Evolutionary conservation across 2,888 invertebrate genomes (phyloP).

Genomic region (Xestia xanthographa): DNA sequence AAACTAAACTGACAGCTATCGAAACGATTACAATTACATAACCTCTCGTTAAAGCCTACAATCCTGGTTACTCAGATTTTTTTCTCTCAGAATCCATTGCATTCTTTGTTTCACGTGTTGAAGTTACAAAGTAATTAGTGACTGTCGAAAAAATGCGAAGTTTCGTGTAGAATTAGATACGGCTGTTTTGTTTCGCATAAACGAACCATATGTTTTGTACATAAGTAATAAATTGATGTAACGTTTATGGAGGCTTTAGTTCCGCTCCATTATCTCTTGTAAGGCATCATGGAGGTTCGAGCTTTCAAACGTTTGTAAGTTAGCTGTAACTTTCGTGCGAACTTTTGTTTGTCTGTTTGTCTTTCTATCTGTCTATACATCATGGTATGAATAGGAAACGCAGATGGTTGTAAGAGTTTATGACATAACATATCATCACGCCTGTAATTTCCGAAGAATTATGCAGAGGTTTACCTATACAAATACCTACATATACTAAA

Average conservation of each 20-base stretch:
- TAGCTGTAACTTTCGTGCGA: slow-evolving; percentile 23
- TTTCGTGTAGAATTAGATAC: slow-evolving; percentile 53
- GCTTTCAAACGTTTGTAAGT: slow-evolving; percentile 34
- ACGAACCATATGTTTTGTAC: slow-evolving; percentile 50
- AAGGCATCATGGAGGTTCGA: slow-evolving; percentile 33
- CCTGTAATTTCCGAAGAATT: not conserved
- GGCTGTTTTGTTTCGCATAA: slow-evolving; percentile 58
- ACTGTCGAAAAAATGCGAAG: slow-evolving; percentile 54
- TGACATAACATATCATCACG: slow-evolving; percentile 12
- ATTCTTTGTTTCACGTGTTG: slow-evolving; percentile 37
- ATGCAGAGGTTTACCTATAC: not conserved
- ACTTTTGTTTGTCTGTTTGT: slow-evolving; percentile 38
- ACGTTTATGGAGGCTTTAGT: slow-evolving; percentile 54
- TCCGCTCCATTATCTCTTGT: slow-evolving; percentile 58
- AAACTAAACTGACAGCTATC: slow-evolving; percentile 24
- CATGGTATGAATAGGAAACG: slow-evolving; percentile 24
- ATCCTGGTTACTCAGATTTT: slow-evolving; percentile 24
- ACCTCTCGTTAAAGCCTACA: slow-evolving; percentile 31
- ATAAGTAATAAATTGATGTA: slow-evolving; percentile 53
- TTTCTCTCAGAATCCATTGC: slow-evolving; percentile 18
- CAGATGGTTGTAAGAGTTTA: not conserved
- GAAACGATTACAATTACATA: slow-evolving; percentile 34
- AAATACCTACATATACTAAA: not conserved
- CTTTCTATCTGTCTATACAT: slow-evolving; percentile 18
- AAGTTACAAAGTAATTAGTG: slow-evolving; percentile 60